Evolutionary conservation across 2,113 vertebrate genomes (phyloP), one percentile per base, ranked within the genome.

Genomic region (Oenanthe melanoleuca): DNA sequence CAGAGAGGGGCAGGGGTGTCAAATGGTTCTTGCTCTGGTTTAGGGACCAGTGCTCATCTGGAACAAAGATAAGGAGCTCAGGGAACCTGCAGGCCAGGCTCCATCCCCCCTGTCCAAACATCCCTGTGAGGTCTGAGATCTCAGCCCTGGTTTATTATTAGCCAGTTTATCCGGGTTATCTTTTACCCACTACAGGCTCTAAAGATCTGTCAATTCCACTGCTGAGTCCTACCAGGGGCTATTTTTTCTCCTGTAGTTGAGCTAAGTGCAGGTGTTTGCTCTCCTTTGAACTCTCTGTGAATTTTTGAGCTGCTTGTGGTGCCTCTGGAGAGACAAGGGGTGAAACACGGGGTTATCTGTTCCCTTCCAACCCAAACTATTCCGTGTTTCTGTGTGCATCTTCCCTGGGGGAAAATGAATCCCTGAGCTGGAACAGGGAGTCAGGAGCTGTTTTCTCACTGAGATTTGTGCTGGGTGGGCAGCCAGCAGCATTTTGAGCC

Each of bases 31-130:
- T 37, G 8, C 33, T 50, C 4, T 4, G 2, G 3, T 47, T 84
- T 20, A 29, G 34, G 38, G 25, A 33, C 16, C 0, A 11, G 0
- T 25, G 33, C 13, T 47, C 3, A 37, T 5, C n/a, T 44, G 25
- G 73, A 47, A 33, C 0, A 3, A 85, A n/a, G 33, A 14, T 19
- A 50, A 17, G 33, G 47, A 85, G 53, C 73, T 44, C 65, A 45
- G 84, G 64, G 53, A 69, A 55, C 38, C 59, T 78, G 37, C 52
- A 63, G 63, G 14, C 6, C 52, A 59, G 63, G 16, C 6, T 65
- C 34, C 49, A 49, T 56, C 45, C 22, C 16, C 0, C 5, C 50
- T 37, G 20, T 22, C 56, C 18, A 28, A 49, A 28, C 10, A 7
- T 8, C 42, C 31, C n/a, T 19, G 12, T 8, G 38, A 47, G 40